Conservation (phyloP, 2,888 invertebrate genomes). For the Lochmaea capreae region DNA sequence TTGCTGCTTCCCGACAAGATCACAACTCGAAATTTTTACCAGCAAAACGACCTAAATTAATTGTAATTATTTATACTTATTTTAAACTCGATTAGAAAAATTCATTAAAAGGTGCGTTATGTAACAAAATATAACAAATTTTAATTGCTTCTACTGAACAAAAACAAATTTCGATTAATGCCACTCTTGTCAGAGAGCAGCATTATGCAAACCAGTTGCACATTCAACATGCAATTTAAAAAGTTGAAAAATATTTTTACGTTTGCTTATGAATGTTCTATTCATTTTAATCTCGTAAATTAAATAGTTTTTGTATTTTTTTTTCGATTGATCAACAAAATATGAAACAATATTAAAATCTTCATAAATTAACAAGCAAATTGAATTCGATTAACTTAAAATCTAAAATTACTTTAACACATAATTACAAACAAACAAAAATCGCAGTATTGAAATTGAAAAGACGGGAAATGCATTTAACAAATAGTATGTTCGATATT, state of each 20-base stretch:
- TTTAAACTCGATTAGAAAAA: no score
- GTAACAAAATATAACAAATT: no score
- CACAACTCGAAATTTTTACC: no score
- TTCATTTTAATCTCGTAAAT: not conserved
- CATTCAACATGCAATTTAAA: not conserved
- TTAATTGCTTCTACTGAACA: no score
- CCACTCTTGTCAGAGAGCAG: no score
- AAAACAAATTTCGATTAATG: not conserved
- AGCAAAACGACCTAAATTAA: no score
- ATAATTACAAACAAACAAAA: slow-evolving; percentile 1
- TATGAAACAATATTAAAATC: slow-evolving; percentile 13
- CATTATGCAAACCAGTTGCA: not conserved
- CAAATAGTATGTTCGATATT: not conserved
- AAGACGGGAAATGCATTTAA: not conserved
- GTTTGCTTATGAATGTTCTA: slow-evolving; percentile 1
- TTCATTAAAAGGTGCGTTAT: no score
- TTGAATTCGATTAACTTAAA: slow-evolving; percentile 13
- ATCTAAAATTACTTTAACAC: not conserved
- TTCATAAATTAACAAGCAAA: slow-evolving; percentile 5
- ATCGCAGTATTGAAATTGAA: not conserved
- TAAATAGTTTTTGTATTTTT: not conserved
- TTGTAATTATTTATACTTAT: no score
- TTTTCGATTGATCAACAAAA: slow-evolving; percentile 9
- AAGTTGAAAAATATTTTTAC: not conserved
- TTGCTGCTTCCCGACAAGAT: no score